Percentiles rank a stretch among this genome's conserved stretches.
phyloP scores from a whole-genome alignment of 2,113 vertebrate species.

The Psettodes erumei region DNA sequence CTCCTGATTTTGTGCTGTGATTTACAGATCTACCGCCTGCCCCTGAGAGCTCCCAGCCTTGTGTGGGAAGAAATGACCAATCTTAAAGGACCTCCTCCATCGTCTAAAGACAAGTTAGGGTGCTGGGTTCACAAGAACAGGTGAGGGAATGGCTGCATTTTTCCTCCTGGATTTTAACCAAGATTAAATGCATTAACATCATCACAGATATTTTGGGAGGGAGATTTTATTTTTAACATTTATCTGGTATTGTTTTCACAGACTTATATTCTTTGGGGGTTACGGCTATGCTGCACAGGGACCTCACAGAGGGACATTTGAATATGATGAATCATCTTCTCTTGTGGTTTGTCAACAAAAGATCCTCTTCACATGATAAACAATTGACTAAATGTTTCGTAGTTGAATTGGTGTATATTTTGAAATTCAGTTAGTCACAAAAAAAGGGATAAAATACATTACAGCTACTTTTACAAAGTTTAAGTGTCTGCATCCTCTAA shows the following conservation, averaged over 20 bases:
- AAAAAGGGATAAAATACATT: no score
- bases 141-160: constrained; percentile 75
- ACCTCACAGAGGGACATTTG: constrained; percentile 89
- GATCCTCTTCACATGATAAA: background rate
- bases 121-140: constrained; percentile 96
- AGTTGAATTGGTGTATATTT: background rate
- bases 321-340: constrained; percentile 94
- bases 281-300: constrained; percentile 93
- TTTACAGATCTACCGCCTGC: constrained; percentile 92
- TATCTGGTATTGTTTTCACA: constrained; percentile 65
- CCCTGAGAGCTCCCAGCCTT: constrained; percentile 85
- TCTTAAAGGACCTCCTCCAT: constrained; percentile 91
- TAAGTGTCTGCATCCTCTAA: background rate
- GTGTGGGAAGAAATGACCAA: constrained; percentile 92
- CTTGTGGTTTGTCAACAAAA: constrained; percentile 83
- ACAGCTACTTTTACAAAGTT: background rate
- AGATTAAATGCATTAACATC: background rate
- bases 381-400: background rate
- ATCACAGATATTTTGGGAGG: background rate
- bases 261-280: constrained; percentile 95
- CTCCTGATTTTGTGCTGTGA: background rate
- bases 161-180: background rate
- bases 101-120: constrained; percentile 96
- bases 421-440: background rate
- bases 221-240: background rate